These are phyloP conservation scores for Anthophora plumipes DNA, from an alignment of 2,888 invertebrate species.

Conservation along the genomic window DNA sequence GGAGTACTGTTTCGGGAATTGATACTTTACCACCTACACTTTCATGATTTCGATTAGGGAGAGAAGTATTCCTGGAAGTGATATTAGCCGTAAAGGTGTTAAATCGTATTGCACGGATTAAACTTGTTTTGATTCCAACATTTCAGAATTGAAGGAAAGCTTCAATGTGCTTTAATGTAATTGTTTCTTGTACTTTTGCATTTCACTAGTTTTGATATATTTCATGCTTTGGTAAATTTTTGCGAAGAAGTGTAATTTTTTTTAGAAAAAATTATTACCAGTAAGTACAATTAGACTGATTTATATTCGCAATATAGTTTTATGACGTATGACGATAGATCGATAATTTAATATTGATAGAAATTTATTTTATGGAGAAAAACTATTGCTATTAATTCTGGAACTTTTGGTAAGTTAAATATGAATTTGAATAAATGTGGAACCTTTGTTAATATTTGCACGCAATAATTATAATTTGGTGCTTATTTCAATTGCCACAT, in stretches of 20 bases:
- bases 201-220: too few relatives aligned
- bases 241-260: too few relatives aligned
- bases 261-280: too few relatives aligned
- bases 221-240: too few relatives aligned
- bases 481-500: background rate
- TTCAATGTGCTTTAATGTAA: too few relatives aligned
- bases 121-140: background rate
- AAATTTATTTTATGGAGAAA: background rate
- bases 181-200: too few relatives aligned
- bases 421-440: background rate
- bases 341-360: background rate
- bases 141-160: too few relatives aligned
- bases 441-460: too few relatives aligned
- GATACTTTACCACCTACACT: background rate
- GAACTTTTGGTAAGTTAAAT: background rate
- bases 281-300: too few relatives aligned
- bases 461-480: background rate
- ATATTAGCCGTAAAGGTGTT: too few relatives aligned
- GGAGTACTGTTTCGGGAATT: conserved; percentile 28
- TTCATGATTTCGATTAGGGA: background rate
- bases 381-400: background rate
- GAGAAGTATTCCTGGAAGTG: background rate
- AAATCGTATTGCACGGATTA: background rate
- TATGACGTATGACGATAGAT: too few relatives aligned
- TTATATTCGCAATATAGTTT: too few relatives aligned